Percentiles rank a stretch among this genome's conserved stretches.
Conservation (phyloP, 2,797 vertebrate species). For the Rachycentron canadum region DNA sequence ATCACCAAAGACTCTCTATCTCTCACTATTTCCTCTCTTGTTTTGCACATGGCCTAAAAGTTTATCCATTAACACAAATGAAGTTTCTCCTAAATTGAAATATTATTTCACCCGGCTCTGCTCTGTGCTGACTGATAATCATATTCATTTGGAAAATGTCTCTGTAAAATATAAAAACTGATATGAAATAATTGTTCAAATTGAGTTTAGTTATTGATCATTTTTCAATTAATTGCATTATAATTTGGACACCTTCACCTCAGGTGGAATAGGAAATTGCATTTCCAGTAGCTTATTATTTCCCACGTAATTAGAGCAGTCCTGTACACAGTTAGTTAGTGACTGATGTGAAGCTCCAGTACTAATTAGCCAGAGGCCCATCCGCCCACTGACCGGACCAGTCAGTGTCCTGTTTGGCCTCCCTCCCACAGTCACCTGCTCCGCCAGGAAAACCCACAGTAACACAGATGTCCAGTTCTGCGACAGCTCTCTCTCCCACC, state of each 20-base stretch:
- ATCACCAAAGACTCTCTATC: too few species aligned
- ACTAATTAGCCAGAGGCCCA: slow-evolving; percentile 15
- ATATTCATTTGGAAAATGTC: neutral
- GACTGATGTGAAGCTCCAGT: slow-evolving; percentile 4
- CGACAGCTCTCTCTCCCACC: neutral
- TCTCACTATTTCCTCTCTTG: too few species aligned
- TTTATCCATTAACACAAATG: too few species aligned
- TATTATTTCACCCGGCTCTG: neutral
- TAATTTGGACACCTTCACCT: neutral
- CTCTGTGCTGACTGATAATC: neutral
- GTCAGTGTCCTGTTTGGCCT: slow-evolving; percentile 27
- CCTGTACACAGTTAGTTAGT: neutral
- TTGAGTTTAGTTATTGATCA: neutral
- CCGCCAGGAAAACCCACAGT: slow-evolving; percentile 14
- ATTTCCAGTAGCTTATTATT: neutral
- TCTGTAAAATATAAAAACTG: too few species aligned
- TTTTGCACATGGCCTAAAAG: too few species aligned
- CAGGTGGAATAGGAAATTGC: neutral
- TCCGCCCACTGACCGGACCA: slow-evolving; percentile 4
- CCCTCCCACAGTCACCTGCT: slow-evolving; percentile 23
- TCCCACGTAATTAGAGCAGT: neutral
- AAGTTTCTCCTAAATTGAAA: too few species aligned
- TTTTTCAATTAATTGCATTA: neutral
- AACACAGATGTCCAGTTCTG: slow-evolving; percentile 24
- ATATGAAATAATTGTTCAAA: neutral